Conservation (phyloP, 2,113 vertebrate species). For the Lipophrys pholis region DNA sequence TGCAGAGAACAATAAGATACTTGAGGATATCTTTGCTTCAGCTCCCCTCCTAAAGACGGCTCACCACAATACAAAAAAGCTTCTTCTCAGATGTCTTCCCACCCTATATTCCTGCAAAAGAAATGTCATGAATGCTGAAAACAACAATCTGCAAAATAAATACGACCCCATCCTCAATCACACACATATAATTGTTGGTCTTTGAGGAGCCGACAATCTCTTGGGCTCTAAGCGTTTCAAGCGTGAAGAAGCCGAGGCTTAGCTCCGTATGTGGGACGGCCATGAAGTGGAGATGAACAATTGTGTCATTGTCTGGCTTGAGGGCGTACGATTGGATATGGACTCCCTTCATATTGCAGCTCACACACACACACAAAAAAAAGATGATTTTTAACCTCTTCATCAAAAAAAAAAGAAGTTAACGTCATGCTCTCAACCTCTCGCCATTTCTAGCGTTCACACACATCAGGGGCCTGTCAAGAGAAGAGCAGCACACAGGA, state of each 20-base stretch:
- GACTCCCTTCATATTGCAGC: conserved; percentile 4
- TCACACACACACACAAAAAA: conserved; percentile 5
- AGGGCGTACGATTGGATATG: conserved; percentile 30
- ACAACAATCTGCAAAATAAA: conserved; percentile 31
- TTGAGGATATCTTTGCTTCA: no score
- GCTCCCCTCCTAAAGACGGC: no score
- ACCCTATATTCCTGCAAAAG: not conserved
- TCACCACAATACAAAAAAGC: not conserved
- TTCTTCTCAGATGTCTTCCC: not conserved
- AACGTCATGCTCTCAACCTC: not conserved
- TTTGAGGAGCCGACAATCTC: conserved; percentile 29
- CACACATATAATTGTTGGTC: conserved; percentile 35
- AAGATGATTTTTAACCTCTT: conserved; percentile 1
- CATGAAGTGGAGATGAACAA: conserved; percentile 26
- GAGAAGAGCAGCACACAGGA: not conserved
- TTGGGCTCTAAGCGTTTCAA: conserved; percentile 44
- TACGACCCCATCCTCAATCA: conserved; percentile 21
- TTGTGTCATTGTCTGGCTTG: conserved; percentile 23
- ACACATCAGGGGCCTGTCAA: not conserved
- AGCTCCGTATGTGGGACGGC: conserved; percentile 23
- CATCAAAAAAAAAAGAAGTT: not conserved
- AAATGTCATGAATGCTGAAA: conserved; percentile 24
- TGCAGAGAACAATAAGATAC: no score
- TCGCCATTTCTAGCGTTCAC: not conserved
- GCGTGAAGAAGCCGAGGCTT: conserved; percentile 33